Evolutionary conservation across 2,888 invertebrate species (phyloP).

Genomic region (Callimorpha dominula): DNA sequence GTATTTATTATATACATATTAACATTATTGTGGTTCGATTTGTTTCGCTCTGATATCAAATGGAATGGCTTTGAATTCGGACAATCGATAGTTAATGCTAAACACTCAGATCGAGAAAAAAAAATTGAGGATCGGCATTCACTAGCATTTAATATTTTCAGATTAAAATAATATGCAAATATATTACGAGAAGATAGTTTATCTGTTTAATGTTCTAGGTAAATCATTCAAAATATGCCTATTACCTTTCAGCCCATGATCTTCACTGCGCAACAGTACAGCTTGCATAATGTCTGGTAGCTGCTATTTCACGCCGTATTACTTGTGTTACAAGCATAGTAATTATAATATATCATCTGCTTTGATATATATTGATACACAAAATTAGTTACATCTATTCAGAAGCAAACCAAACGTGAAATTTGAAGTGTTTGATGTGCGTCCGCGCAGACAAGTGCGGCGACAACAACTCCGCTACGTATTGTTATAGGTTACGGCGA

Average conservation of each 20-base stretch:
- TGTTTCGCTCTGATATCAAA: too few species aligned
- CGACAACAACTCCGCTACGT: slow-evolving; percentile 71
- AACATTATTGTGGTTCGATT: too few species aligned
- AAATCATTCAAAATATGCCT: background rate
- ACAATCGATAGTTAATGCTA: too few species aligned
- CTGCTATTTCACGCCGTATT: slow-evolving; percentile 77
- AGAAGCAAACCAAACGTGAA: slow-evolving; percentile 79
- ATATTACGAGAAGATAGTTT: too few species aligned
- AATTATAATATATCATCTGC: slow-evolving; percentile 58
- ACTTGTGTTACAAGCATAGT: slow-evolving; percentile 46
- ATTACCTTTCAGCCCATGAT: background rate
- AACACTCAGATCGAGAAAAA: too few species aligned
- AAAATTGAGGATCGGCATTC: too few species aligned
- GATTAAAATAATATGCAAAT: too few species aligned
- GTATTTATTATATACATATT: too few species aligned
- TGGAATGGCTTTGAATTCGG: too few species aligned
- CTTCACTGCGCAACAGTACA: background rate
- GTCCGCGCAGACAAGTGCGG: slow-evolving; percentile 75
- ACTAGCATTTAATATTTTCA: too few species aligned
- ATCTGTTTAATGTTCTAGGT: too few species aligned
- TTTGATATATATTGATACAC: slow-evolving; percentile 72
- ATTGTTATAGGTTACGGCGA: slow-evolving; percentile 75
- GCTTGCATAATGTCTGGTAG: slow-evolving; percentile 23
- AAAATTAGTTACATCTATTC: slow-evolving; percentile 81
- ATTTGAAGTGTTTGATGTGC: slow-evolving; percentile 78